Conservation (phyloP, 2,797 vertebrate species). For the Merluccius polli region DNA sequence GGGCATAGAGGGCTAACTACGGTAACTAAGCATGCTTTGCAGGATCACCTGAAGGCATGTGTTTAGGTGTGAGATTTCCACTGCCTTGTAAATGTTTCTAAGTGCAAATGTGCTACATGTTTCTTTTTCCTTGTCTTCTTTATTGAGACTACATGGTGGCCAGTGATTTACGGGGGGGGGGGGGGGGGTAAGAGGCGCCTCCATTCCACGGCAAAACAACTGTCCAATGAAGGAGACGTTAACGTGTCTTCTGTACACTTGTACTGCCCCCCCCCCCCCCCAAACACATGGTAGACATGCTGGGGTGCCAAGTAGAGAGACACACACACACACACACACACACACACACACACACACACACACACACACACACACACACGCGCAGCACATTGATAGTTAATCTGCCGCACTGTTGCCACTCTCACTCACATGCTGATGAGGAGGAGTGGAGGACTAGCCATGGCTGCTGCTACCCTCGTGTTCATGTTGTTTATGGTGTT, state of each 20-base stretch:
- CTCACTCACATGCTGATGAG: not conserved
- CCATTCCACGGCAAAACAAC: too few species aligned
- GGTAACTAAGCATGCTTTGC: not conserved
- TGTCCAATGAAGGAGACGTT: not conserved
- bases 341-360: not conserved
- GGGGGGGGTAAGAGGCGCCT: too few species aligned
- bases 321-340: not conserved
- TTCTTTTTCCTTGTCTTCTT: not conserved
- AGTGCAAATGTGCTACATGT: not conserved
- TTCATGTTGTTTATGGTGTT: too few species aligned
- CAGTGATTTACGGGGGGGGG: too few species aligned
- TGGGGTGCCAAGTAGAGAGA: too few species aligned
- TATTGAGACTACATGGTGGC: not conserved
- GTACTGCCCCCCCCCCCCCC: not conserved
- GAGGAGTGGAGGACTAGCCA: not conserved
- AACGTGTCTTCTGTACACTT: not conserved
- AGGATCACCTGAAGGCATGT: not conserved
- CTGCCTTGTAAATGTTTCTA: not conserved
- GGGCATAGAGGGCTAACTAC: not conserved
- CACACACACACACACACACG: not conserved
- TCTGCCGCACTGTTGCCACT: not conserved
- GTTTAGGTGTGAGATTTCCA: not conserved
- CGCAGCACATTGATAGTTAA: not conserved
- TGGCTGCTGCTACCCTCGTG: too few species aligned
- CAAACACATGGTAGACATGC: not conserved